These are phyloP conservation scores for Nipponia nippon DNA, from an alignment of 2,113 vertebrate species.

Conservation along the genomic window DNA sequence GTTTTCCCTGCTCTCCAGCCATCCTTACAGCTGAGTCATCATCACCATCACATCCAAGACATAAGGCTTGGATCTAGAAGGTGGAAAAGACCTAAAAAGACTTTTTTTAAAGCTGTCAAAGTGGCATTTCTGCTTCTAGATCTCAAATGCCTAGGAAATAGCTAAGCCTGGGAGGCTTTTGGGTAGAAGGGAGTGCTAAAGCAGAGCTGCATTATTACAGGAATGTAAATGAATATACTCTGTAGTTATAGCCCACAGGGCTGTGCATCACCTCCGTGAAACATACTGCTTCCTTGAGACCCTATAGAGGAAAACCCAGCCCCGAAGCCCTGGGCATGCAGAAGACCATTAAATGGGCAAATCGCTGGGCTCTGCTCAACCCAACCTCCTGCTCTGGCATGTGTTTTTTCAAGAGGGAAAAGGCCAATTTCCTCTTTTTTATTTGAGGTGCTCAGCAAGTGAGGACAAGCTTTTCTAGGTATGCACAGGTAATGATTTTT, in stretches of 20 bases:
- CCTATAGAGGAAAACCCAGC: background rate
- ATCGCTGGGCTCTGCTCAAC: background rate
- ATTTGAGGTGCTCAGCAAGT: background rate
- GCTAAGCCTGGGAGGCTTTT: background rate
- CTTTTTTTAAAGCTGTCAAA: background rate
- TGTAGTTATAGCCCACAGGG: accelerated
- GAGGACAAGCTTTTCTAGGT: background rate
- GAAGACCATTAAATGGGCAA: background rate
- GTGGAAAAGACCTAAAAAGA: background rate
- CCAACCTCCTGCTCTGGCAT: background rate
- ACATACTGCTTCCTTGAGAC: background rate
- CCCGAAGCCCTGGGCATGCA: no score
- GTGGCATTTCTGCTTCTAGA: background rate
- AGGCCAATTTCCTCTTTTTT: background rate
- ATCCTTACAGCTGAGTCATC: background rate
- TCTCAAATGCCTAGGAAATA: background rate
- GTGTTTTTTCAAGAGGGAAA: background rate
- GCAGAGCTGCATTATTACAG: background rate
- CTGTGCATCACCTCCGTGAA: background rate
- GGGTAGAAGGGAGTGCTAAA: background rate
- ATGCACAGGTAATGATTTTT: no score
- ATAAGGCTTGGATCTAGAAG: background rate
- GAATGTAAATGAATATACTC: background rate
- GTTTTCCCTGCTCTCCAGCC: background rate
- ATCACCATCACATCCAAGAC: no score